Percentiles rank a stretch among this genome's conserved stretches.
Evolutionary conservation across 2,888 invertebrate species (phyloP).

Genomic region (Polydesmus complanatus): DNA sequence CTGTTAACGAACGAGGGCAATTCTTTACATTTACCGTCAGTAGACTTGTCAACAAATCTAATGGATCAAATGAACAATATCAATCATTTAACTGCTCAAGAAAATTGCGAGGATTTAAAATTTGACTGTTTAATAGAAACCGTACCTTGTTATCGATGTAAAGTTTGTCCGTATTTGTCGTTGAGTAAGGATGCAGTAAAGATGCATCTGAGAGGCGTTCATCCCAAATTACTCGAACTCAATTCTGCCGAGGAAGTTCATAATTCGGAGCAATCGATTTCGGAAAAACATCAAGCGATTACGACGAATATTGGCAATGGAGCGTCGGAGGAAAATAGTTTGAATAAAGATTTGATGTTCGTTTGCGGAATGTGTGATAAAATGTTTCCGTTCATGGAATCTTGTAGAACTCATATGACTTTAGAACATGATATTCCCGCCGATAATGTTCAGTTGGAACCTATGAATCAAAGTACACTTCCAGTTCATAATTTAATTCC

Average conservation of each 20-base stretch:
- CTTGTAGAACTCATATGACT: slow-evolving; percentile 30
- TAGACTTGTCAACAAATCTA: not conserved
- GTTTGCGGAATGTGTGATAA: slow-evolving; percentile 30
- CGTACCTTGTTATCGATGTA: slow-evolving; percentile 40
- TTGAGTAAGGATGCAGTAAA: slow-evolving; percentile 41
- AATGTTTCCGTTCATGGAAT: slow-evolving; percentile 28
- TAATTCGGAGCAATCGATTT: not conserved
- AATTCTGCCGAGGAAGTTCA: not conserved
- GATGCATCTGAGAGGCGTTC: slow-evolving; percentile 40
- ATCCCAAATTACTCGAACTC: slow-evolving; percentile 25
- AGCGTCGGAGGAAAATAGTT: not conserved
- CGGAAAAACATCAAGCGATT: not conserved
- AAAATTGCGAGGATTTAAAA: not conserved
- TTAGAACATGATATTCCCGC: slow-evolving; percentile 20
- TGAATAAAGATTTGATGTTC: slow-evolving; percentile 19
- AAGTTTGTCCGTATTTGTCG: slow-evolving; percentile 42
- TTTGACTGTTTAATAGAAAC: slow-evolving; percentile 16
- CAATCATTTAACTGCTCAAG: not conserved
- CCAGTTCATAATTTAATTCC: not conserved
- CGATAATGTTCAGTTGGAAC: slow-evolving; percentile 16
- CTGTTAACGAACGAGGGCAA: not conserved
- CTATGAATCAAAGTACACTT: not conserved
- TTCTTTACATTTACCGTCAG: not conserved
- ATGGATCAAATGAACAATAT: not conserved
- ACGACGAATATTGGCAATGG: slow-evolving; percentile 1